Evolutionary conservation across 2,113 vertebrate species (phyloP), one percentile per base, ranked within the genome.

Genomic region (Etheostoma cragini): DNA sequence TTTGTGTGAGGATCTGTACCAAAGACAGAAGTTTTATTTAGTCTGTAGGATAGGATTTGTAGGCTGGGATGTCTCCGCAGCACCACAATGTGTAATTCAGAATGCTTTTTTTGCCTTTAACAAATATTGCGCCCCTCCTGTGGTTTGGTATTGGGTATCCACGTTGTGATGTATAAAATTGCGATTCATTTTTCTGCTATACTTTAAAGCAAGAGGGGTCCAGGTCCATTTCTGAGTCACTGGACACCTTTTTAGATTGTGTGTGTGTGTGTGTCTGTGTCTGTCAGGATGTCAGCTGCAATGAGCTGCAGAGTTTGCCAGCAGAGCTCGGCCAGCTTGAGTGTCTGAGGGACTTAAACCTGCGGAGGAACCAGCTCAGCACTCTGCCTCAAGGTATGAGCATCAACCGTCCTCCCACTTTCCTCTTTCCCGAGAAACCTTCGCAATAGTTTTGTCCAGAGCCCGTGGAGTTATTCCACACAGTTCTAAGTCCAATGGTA

Each of bases 271-370:
- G 16, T 50, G 3, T 62, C 1, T 57, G 19, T 65, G 17, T 61
- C 75, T 24, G 5, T 72, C 68, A 88, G 97, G 97, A 98, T 10
- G 95, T 97, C 6, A 97, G 97, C 92, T 97, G 97, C 86, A 98
- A 98, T 33, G 97, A 97, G 84, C 86, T 98, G 57, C 96, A 96
- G 91, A 68, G 88, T 57, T 93, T 98, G 46, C 97, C 97, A 0
- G 82, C 91, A 14, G 95, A 97, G 66, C 89, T 98, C 26, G 96
- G 96, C 0, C 94, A 94, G 78, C 90, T 98, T 46, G 94, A 95
- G 68, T 91, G 93, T 82, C 94, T 98, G 80, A 95, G 97, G 70
- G 97, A 98, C 73, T 89, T 98, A 15, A 98, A 94, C 49, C 89
- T 98, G 57, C 92, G 97, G 63, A 94, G 97, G 88, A 99, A 98